A percentile compares a stretch with the other conserved stretches of the same genome.
Conservation (phyloP, 1,140 invertebrate species). For the Eufriesea mexicana region DNA sequence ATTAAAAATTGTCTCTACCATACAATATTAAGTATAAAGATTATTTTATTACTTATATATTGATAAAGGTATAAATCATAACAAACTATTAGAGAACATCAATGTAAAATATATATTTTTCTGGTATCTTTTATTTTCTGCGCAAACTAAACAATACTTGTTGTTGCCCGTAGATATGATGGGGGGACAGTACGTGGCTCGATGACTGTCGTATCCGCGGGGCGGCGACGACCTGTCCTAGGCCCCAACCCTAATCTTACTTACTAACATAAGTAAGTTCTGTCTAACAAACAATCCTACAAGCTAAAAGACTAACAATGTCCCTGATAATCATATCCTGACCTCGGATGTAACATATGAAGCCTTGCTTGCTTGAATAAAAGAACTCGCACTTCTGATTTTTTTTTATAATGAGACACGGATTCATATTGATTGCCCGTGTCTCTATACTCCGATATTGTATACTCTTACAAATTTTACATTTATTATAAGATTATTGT, state of each 20-base stretch:
- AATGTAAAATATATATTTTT: conserved; percentile 34
- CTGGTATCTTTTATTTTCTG: conserved; percentile 79
- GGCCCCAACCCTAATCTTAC: conserved; percentile 83
- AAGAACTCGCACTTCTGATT: conserved; percentile 31
- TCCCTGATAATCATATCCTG: conserved; percentile 76
- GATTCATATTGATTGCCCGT: conserved; percentile 77
- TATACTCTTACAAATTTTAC: conserved; percentile 24
- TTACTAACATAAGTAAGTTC: conserved; percentile 84
- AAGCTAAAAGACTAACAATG: conserved; percentile 77
- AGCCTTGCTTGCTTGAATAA: conserved; percentile 79
- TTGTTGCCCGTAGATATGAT: conserved; percentile 84
- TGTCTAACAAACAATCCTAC: conserved; percentile 82
- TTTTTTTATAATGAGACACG: conserved; percentile 59
- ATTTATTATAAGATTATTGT: conserved; percentile 33
- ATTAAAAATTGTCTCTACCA: conserved; percentile 35
- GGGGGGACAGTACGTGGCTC: conserved; percentile 83
- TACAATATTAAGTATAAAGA: not conserved
- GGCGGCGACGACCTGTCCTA: conserved; percentile 83
- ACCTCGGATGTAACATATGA: conserved; percentile 80
- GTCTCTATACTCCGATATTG: conserved; percentile 59
- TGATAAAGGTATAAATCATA: not conserved
- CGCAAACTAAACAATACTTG: conserved; percentile 82
- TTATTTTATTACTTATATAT: conserved; percentile 11
- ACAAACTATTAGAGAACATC: not conserved
- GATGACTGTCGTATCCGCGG: conserved; percentile 83